Evolutionary conservation across 1,140 invertebrate species (phyloP).

Genomic region (Tribolium madens): DNA sequence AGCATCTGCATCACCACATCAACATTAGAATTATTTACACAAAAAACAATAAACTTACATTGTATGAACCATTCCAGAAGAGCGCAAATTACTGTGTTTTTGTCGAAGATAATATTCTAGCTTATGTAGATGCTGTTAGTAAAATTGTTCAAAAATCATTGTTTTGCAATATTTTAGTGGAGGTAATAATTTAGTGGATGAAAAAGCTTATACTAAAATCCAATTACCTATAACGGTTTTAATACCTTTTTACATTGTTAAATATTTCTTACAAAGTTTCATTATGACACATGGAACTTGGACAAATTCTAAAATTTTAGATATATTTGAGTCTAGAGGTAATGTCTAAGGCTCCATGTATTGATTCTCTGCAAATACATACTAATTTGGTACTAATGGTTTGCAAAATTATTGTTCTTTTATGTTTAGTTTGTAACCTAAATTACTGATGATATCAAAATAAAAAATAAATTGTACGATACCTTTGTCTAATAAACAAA

Average conservation of each 20-base stretch:
- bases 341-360: too few species aligned
- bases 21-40: constrained; percentile 14
- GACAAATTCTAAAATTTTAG: too few species aligned
- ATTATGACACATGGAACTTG: not conserved
- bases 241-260: constrained; percentile 3
- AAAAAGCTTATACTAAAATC: constrained; percentile 1
- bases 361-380: too few species aligned
- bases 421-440: too few species aligned
- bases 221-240: constrained; percentile 8
- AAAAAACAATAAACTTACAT: not conserved
- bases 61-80: not conserved
- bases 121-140: not conserved
- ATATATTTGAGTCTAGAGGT: too few species aligned
- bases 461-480: too few species aligned
- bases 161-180: too few species aligned
- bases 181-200: too few species aligned
- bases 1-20: constrained; percentile 19
- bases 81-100: not conserved
- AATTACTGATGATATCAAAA: too few species aligned
- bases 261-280: constrained; percentile 1
- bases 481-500: too few species aligned
- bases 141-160: constrained; percentile 12
- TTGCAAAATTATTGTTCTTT: too few species aligned
- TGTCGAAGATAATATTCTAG: not conserved
- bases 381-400: too few species aligned